A percentile compares a stretch with the other conserved stretches of the same genome.
These are phyloP conservation scores for Paratilapia polleni DNA, from an alignment of 2,113 vertebrate species.

Conservation along the genomic window DNA sequence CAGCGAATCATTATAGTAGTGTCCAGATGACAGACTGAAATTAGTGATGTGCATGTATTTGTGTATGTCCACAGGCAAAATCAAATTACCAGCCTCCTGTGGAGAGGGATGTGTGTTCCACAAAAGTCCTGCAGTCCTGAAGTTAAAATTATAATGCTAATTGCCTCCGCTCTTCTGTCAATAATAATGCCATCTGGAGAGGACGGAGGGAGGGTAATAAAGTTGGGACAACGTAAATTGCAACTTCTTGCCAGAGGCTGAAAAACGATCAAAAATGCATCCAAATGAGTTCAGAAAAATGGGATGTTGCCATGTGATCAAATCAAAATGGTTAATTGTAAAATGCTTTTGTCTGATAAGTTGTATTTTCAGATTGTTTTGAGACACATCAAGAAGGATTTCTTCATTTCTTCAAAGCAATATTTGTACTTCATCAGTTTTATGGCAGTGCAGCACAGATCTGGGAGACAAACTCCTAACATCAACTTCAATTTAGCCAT, in stretches of 20 bases:
- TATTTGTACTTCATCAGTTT: neutral
- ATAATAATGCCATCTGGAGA: slow-evolving; percentile 55
- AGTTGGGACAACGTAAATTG: neutral
- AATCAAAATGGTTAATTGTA: neutral
- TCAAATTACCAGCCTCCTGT: slow-evolving; percentile 33
- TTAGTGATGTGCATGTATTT: slow-evolving; percentile 27
- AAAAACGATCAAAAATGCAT: neutral
- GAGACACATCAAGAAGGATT: no score
- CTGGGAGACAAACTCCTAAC: neutral
- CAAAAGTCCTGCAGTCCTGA: slow-evolving; percentile 30
- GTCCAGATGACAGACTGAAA: slow-evolving; percentile 42
- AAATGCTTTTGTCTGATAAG: neutral
- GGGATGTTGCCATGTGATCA: neutral
- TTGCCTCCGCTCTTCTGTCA: slow-evolving; percentile 37
- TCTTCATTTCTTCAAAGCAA: no score
- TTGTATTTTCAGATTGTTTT: neutral
- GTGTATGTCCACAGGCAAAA: slow-evolving; percentile 37
- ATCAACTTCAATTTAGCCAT: no score
- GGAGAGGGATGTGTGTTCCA: slow-evolving; percentile 26
- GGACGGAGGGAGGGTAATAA: slow-evolving; percentile 14
- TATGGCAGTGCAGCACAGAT: neutral
- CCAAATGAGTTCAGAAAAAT: neutral
- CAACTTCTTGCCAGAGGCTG: slow-evolving; percentile 33
- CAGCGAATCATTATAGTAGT: slow-evolving; percentile 3
- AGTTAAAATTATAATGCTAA: slow-evolving; percentile 49